A percentile compares a stretch with the other conserved stretches of the same genome.
Conservation (phyloP, 2,797 vertebrate genomes). For the Tragelaphus oryx region DNA sequence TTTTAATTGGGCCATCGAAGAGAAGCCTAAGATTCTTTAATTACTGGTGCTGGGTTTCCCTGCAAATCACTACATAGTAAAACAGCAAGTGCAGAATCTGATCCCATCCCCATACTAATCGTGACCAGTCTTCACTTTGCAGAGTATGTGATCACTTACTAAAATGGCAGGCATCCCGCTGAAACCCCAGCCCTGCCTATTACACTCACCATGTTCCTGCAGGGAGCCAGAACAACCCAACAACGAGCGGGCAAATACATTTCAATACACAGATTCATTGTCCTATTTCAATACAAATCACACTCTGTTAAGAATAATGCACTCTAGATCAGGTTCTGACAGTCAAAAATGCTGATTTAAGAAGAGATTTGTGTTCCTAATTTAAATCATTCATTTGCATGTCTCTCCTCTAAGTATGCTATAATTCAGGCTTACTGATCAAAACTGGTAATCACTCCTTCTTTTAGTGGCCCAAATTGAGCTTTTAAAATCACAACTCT, state of each 20-base stretch:
- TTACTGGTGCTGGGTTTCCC: constrained; percentile 41
- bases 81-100: constrained; percentile 67
- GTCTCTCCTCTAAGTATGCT: constrained; percentile 45
- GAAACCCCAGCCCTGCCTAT: constrained; percentile 65
- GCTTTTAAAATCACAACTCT: constrained; percentile 9
- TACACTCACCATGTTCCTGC: constrained; percentile 51
- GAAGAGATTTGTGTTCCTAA: constrained; percentile 67
- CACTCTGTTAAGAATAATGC: constrained; percentile 59
- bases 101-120: constrained; percentile 74
- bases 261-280: constrained; percentile 62
- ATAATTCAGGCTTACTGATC: constrained; percentile 51
- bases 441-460: constrained; percentile 35
- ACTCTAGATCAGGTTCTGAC: constrained; percentile 49
- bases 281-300: constrained; percentile 67
- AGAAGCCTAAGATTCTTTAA: constrained; percentile 66
- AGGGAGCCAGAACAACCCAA: constrained; percentile 53
- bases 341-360: constrained; percentile 46
- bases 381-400: constrained; percentile 61
- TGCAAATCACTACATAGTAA: constrained; percentile 57
- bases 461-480: not conserved
- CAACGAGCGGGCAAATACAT: constrained; percentile 62
- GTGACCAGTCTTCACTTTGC: constrained; percentile 66
- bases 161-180: constrained; percentile 9
- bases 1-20: constrained; percentile 71
- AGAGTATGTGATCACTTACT: constrained; percentile 59